These are phyloP conservation scores for Pogonomyrmex californicus DNA, from an alignment of 1,140 invertebrate genomes.

Conservation along the genomic window DNA sequence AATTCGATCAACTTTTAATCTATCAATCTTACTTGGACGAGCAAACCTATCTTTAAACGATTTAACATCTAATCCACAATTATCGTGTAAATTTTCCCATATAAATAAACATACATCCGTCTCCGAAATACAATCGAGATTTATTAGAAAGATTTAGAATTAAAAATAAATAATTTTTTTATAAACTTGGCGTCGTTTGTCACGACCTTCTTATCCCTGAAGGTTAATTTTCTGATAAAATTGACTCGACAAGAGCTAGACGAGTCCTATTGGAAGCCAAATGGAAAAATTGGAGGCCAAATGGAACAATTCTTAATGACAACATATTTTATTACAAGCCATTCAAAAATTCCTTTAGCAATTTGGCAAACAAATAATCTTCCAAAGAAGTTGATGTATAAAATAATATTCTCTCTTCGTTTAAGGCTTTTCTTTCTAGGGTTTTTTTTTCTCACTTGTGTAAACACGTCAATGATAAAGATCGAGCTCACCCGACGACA, in stretches of 20 bases:
- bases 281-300: no score
- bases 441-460: background rate
- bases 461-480: background rate
- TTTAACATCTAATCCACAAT: background rate
- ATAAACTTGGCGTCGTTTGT: background rate
- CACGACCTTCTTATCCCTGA: background rate
- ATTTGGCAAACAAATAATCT: background rate
- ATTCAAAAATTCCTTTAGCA: background rate
- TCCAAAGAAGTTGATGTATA: background rate
- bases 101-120: background rate
- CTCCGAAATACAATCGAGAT: background rate
- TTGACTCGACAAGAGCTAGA: no score
- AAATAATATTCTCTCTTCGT: background rate
- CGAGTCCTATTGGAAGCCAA: background rate
- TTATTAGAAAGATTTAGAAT: slow-evolving; percentile 7
- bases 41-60: background rate
- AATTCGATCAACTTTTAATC: background rate
- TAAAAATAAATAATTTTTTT: background rate
- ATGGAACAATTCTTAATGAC: background rate
- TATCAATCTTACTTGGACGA: background rate
- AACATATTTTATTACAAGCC: background rate
- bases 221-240: background rate
- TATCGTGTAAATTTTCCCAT: background rate
- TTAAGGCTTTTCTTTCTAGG: no score
- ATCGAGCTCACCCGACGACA: slow-evolving; percentile 83